Conservation (phyloP, 2,797 vertebrate genomes). For the Arctocebus calabarensis region DNA sequence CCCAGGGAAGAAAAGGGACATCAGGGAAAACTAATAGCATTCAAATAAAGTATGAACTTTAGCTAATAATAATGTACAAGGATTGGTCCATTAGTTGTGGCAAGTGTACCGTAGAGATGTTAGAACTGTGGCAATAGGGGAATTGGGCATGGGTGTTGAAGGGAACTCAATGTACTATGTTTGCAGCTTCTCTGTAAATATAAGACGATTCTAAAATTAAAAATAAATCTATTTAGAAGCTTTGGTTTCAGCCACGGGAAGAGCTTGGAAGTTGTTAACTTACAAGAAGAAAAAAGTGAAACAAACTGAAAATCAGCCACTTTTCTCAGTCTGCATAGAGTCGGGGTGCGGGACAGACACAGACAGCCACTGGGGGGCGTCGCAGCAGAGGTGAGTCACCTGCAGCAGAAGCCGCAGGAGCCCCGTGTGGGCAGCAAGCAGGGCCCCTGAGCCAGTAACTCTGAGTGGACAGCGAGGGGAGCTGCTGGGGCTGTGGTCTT, state of each 20-base stretch:
- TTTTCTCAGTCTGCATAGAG: not conserved
- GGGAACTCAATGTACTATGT: not conserved
- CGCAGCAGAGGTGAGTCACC: fast-evolving
- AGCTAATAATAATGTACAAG: not conserved
- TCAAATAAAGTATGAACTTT: not conserved
- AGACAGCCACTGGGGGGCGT: fast-evolving
- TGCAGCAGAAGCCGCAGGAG: not conserved
- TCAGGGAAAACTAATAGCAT: not conserved
- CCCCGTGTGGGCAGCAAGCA: fast-evolving
- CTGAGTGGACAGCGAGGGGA: not conserved
- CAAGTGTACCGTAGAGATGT: not conserved
- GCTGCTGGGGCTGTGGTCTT: too few species aligned
- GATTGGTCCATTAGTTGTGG: not conserved
- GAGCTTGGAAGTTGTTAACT: not conserved
- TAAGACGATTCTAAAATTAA: not conserved
- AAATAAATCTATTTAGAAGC: conserved; percentile 12
- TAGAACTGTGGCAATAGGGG: not conserved
- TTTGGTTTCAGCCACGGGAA: not conserved
- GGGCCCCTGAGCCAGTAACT: fast-evolving
- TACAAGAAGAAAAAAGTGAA: not conserved
- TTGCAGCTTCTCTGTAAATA: conserved; percentile 23
- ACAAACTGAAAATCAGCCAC: not conserved
- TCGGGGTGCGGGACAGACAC: not conserved
- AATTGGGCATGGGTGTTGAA: not conserved
- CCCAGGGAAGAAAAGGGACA: not conserved